phyloP scores from a whole-genome alignment of 2,888 invertebrate genomes.

The Copidosoma aretas region DNA sequence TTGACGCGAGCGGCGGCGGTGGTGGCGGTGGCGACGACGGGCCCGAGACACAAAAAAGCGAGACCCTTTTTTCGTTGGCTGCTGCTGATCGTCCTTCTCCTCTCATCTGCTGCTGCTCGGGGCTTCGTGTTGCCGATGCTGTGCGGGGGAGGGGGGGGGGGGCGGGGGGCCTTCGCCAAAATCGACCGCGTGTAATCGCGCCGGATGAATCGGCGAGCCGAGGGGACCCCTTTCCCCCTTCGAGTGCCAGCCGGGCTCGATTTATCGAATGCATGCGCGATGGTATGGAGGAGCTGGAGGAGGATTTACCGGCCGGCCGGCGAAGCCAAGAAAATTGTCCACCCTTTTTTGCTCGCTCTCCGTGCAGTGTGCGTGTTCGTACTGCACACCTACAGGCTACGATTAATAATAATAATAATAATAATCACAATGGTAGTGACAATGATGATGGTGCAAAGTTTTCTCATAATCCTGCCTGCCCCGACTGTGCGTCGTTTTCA shows the following conservation, averaged over 20 bases:
- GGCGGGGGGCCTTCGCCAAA: not conserved
- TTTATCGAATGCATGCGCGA: slow-evolving; percentile 26
- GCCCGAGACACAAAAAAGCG: slow-evolving; percentile 40
- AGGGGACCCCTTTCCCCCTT: not conserved
- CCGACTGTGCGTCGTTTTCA: not conserved
- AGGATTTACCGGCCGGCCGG: slow-evolving; percentile 2
- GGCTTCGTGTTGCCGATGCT: slow-evolving; percentile 14
- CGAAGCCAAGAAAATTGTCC: slow-evolving; percentile 21
- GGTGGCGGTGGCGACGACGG: slow-evolving; percentile 31
- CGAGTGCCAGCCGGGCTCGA: slow-evolving; percentile 13
- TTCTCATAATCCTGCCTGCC: too few species aligned
- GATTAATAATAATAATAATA: too few species aligned
- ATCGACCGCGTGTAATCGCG: slow-evolving; percentile 31
- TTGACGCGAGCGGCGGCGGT: slow-evolving; percentile 1
- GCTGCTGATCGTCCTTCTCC: slow-evolving; percentile 6
- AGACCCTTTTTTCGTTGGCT: slow-evolving; percentile 29
- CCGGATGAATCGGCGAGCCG: slow-evolving; percentile 36
- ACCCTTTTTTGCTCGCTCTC: not conserved
- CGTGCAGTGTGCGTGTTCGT: not conserved
- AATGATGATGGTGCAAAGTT: too few species aligned
- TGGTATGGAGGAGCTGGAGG: not conserved
- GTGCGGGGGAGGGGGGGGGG: not conserved
- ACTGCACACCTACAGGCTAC: too few species aligned
- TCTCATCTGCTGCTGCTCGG: not conserved
- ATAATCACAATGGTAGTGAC: too few species aligned